Base-by-base conservation (phyloP, 1,140 invertebrate species). In the Asbolus verrucosus region DNA sequence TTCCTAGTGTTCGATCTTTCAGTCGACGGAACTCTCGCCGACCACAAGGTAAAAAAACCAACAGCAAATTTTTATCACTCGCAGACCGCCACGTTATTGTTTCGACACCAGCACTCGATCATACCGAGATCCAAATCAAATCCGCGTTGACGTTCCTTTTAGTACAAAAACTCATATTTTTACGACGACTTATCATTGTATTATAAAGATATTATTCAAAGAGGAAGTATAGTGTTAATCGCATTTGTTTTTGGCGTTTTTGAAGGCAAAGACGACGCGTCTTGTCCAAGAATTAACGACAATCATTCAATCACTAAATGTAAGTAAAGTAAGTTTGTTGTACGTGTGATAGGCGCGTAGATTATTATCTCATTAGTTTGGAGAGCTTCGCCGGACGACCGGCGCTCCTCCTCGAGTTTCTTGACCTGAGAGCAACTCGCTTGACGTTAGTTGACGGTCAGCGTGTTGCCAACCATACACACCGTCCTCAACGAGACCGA, bases 231-330 rank as follows among this genome's bases (percentile, higher is more conserved):
- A 30, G 67, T 69, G 36, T 66, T 62, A 38, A 21, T 69, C 41
- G 16, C 2, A 9, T 68, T 61, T 62, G 27, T 60, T 69, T 66
- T 77, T 69, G 69, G 74, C 77, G 72, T 79, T 78, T 77, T 77
- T 78, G 72, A 79, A 78, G 79, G 77, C 79, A 78, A 76, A 79
- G 79, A 79, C 80, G 75, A 74, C 73, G 67, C 76, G 79, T 80
- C 78, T 79, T 78, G 80, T 81, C 79, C 79, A 81, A 81, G 80
- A 81, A 81, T 79, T 75, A 67, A 72, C 75, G 80, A 81, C 80
- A 81, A 81, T 81, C 80, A 81, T 74, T 73, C n/a, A 46, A 76
- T 72, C 68, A 68, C 60, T 71, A 74, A 69, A 59, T 67, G 65
- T 74, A 70, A 70, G 65, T 41, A 70, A 65, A 67, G 43, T 38